These are phyloP conservation scores for Poeciliopsis presidionis DNA, from an alignment of 2,797 vertebrate species.

Conservation along the genomic window DNA sequence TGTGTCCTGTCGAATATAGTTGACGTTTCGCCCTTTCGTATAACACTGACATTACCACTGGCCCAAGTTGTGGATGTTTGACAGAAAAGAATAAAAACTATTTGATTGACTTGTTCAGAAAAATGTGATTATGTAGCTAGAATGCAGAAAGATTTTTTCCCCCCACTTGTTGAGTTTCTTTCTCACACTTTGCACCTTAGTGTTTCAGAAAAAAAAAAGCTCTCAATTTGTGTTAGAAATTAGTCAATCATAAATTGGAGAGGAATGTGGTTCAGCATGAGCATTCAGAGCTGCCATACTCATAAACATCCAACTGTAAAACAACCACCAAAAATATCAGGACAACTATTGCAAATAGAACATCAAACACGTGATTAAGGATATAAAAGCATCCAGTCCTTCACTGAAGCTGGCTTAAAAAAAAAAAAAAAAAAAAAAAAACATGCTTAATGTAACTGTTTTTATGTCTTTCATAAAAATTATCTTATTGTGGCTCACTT, in stretches of 20 bases:
- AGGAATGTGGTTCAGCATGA: slow-evolving; percentile 20
- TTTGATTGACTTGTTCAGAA: slow-evolving; percentile 52
- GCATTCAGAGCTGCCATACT: not conserved
- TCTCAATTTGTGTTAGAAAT: slow-evolving; percentile 5
- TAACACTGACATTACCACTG: slow-evolving; percentile 46
- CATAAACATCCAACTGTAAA: not conserved
- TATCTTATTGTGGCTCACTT: not conserved
- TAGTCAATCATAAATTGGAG: slow-evolving; percentile 32
- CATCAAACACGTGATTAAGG: not conserved
- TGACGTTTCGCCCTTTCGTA: slow-evolving; percentile 54
- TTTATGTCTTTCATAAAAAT: not conserved
- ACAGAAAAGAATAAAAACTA: slow-evolving; percentile 71
- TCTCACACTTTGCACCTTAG: not conserved
- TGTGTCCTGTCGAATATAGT: slow-evolving; percentile 48
- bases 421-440: not conserved
- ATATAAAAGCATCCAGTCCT: not conserved
- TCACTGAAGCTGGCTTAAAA: not conserved
- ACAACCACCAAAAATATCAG: not conserved
- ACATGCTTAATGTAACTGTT: not conserved
- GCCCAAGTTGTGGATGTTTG: slow-evolving; percentile 56
- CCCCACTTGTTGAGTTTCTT: not conserved
- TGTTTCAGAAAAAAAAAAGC: not conserved
- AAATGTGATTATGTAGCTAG: slow-evolving; percentile 50
- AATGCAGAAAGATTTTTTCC: not conserved
- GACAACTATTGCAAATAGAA: not conserved